Evolutionary conservation across 2,797 vertebrate species (phyloP).

Genomic region (Tiaroga cobitis): DNA sequence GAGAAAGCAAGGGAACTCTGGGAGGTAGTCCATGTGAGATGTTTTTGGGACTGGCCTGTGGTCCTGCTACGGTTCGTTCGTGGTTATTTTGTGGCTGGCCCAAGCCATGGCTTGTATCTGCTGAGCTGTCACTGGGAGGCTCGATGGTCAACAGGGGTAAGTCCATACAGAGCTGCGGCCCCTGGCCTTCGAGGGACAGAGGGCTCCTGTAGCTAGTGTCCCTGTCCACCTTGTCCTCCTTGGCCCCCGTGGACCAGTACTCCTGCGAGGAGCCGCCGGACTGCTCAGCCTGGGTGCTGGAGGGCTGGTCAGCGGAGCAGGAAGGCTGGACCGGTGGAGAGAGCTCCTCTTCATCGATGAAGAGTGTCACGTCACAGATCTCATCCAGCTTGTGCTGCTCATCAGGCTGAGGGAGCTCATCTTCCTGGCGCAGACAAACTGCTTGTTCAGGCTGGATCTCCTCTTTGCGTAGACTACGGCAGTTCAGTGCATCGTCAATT

Average conservation of each 20-base stretch:
- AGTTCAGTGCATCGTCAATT: conserved; percentile 95
- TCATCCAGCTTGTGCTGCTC: conserved; percentile 86
- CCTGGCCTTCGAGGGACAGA: conserved; percentile 87
- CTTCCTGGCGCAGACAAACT: conserved; percentile 73
- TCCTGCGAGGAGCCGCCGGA: conserved; percentile 85
- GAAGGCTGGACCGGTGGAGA: conserved; percentile 85
- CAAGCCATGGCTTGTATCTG: conserved; percentile 89
- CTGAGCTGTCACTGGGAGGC: conserved; percentile 92
- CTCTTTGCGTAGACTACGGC: conserved; percentile 89
- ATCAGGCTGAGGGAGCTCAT: conserved; percentile 76
- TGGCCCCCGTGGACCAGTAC: conserved; percentile 91
- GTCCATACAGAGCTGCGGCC: conserved; percentile 86
- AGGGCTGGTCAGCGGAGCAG: conserved; percentile 83
- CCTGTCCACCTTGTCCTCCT: conserved; percentile 89
- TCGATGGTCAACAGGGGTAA: conserved; percentile 91
- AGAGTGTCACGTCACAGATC: conserved; percentile 93
- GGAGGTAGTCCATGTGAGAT: conserved; percentile 84
- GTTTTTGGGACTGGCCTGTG: conserved; percentile 89
- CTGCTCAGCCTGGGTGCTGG: conserved; percentile 87
- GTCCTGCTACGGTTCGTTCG: conserved; percentile 78
- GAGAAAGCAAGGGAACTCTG: conserved; percentile 79
- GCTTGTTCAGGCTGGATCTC: conserved; percentile 81
- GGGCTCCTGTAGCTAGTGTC: conserved; percentile 93
- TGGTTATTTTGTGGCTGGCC: conserved; percentile 85
- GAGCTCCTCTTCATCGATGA: conserved; percentile 96